These are phyloP conservation scores for Nixonia krombeini DNA, from an alignment of 1,140 invertebrate genomes.

Conservation along the genomic window DNA sequence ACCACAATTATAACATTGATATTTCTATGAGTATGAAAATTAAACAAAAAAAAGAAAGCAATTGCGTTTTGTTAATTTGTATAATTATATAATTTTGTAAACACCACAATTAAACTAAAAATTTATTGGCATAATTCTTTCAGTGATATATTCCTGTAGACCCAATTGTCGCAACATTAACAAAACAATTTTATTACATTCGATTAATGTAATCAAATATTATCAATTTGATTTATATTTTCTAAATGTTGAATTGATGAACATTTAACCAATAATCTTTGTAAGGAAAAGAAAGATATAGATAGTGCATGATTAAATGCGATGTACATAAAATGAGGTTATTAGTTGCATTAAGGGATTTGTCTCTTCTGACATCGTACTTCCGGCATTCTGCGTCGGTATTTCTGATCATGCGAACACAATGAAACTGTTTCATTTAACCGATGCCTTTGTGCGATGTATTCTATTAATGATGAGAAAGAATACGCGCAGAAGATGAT, in stretches of 20 bases:
- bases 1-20: too few relatives aligned
- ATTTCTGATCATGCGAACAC: neutral
- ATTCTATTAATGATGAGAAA: neutral
- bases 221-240: neutral
- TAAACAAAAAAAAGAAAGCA: too few relatives aligned
- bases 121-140: too few relatives aligned
- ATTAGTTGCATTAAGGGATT: neutral
- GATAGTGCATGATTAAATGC: too few relatives aligned
- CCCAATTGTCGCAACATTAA: too few relatives aligned
- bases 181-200: neutral
- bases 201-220: neutral
- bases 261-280: neutral
- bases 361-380: neutral
- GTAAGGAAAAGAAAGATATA: neutral
- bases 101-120: too few relatives aligned
- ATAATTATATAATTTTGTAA: too few relatives aligned
- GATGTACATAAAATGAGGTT: neutral
- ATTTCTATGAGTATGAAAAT: too few relatives aligned
- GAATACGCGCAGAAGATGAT: neutral
- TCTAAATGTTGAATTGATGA: too few relatives aligned
- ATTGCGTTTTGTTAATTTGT: too few relatives aligned
- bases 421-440: neutral
- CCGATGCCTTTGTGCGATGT: neutral
- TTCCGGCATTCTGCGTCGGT: neutral
- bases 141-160: too few relatives aligned